Conservation (phyloP, 1,140 invertebrate genomes). For the Drosophila chauvacae region DNA sequence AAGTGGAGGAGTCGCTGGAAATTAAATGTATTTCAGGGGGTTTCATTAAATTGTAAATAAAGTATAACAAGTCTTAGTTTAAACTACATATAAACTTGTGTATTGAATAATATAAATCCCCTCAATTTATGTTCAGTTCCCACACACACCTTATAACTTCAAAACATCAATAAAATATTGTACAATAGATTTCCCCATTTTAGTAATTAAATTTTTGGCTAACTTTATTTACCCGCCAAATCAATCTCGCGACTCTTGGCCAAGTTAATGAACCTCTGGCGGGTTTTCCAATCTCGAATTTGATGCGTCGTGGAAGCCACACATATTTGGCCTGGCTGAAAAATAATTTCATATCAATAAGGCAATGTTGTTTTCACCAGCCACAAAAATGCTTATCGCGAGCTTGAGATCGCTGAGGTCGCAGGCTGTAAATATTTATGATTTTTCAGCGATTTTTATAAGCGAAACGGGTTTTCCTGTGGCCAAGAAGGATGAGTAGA, state of each 20-base stretch:
- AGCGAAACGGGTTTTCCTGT: conserved; percentile 29
- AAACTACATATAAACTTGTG: not conserved
- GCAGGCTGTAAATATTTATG: conserved; percentile 72
- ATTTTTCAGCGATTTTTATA: conserved; percentile 51
- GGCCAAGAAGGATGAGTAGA: not conserved
- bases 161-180: no score
- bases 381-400: conserved; percentile 61
- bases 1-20: not conserved
- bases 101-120: not conserved
- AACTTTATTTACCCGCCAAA: conserved; percentile 37
- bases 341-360: conserved; percentile 58
- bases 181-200: not conserved
- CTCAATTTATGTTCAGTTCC: not conserved
- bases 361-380: conserved; percentile 69
- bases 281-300: conserved; percentile 35
- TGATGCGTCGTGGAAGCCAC: conserved; percentile 18
- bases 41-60: not conserved
- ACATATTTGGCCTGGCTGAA: conserved; percentile 51
- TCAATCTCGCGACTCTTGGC: conserved; percentile 23
- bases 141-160: not conserved
- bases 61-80: not conserved
- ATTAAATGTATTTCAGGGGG: not conserved
- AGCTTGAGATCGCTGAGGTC: conserved; percentile 36
- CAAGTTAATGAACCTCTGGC: conserved; percentile 35
- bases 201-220: conserved; percentile 49